Evolutionary conservation across 1,140 invertebrate genomes (phyloP).

Genomic region (Chlorops oryzae): DNA sequence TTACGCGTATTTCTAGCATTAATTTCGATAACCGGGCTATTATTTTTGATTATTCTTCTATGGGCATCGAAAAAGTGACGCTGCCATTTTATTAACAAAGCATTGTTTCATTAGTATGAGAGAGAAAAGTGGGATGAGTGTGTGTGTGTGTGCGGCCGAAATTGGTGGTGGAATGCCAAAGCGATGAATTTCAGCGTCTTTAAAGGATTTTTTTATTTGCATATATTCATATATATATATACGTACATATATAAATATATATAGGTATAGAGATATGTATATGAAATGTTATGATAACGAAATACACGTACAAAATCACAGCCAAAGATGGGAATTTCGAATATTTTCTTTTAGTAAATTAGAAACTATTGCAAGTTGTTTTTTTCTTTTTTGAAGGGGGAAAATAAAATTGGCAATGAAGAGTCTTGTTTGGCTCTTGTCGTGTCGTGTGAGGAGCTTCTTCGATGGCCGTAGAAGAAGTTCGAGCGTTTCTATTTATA

Average conservation of each 20-base stretch:
- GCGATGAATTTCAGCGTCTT: not conserved
- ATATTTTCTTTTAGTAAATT: too few species aligned
- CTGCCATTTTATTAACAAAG: too few species aligned
- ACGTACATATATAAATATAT: not conserved
- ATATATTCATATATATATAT: not conserved
- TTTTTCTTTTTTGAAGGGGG: not conserved
- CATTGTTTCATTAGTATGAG: too few species aligned
- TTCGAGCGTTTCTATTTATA: too few species aligned
- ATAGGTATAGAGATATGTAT: not conserved
- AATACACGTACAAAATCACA: too few species aligned
- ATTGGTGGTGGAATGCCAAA: not conserved
- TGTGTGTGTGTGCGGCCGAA: not conserved
- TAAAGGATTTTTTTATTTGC: not conserved
- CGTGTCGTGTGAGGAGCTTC: conserved; percentile 7
- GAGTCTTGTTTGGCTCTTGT: too few species aligned
- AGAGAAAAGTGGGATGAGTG: too few species aligned
- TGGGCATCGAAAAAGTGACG: conserved; percentile 8
- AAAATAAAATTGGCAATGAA: not conserved
- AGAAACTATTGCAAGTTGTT: conserved; percentile 11
- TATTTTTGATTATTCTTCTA: conserved; percentile 11
- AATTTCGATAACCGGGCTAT: conserved; percentile 1
- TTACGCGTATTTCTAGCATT: not conserved
- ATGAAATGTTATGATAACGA: too few species aligned
- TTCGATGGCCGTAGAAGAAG: conserved; percentile 8
- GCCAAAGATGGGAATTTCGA: too few species aligned